Percentiles rank a stretch among this genome's conserved stretches.
Conservation (phyloP, 2,888 invertebrate species). For the Tachina lurida region DNA sequence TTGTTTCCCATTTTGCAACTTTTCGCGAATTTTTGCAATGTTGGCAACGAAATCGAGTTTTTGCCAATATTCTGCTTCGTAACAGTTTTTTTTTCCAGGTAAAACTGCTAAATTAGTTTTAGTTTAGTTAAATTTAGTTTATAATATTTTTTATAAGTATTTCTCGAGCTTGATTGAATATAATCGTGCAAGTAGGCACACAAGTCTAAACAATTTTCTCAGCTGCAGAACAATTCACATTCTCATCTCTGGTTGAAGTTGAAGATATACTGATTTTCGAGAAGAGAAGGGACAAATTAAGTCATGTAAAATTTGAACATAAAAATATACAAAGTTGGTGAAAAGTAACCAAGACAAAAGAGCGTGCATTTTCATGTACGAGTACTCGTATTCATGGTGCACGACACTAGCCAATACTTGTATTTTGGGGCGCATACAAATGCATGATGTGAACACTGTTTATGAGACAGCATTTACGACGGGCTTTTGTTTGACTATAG, state of each 20-base stretch:
- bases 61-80: no score
- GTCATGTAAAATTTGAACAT: slow-evolving; percentile 42
- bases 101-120: no score
- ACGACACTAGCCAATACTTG: slow-evolving; percentile 40
- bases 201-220: no score
- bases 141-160: no score
- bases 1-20: no score
- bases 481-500: slow-evolving; percentile 18
- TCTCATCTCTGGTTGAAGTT: background rate
- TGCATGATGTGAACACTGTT: slow-evolving; percentile 64
- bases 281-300: background rate
- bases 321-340: slow-evolving; percentile 6
- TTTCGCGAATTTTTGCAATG: no score
- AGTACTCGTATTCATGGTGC: background rate
- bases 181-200: no score
- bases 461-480: slow-evolving; percentile 52
- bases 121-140: no score
- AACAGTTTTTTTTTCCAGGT: no score
- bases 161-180: no score
- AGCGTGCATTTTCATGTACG: background rate
- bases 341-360: slow-evolving; percentile 20
- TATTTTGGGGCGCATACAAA: slow-evolving; percentile 59
- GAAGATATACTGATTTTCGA: background rate
- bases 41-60: no score
- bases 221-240: background rate